Percentiles rank a stretch among this genome's conserved stretches.
These are phyloP conservation scores for Xenopus laevis DNA, from an alignment of 2,113 vertebrate genomes.

Conservation along the genomic window DNA sequence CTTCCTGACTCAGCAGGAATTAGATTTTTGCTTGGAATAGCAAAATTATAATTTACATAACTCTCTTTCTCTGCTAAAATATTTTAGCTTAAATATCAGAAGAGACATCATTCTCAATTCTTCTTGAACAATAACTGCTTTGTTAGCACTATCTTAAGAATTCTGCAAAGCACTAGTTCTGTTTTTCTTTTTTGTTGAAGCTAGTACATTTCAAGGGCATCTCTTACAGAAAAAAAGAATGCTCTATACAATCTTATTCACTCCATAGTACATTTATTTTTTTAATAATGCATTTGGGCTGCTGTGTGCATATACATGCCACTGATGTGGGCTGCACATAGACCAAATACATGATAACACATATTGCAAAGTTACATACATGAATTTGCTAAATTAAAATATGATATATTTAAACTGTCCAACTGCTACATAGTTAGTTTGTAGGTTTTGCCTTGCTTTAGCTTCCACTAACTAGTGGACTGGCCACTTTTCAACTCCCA, in stretches of 20 bases:
- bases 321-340: no score
- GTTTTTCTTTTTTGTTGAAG: conserved; percentile 12
- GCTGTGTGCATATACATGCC: no score
- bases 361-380: no score
- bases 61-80: conserved; percentile 64
- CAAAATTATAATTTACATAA: conserved; percentile 75
- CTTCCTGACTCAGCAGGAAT: conserved; percentile 72
- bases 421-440: no score
- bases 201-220: conserved; percentile 35
- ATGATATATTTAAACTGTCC: no score
- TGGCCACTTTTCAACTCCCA: no score
- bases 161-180: conserved; percentile 12
- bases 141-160: conserved; percentile 33
- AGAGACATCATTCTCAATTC: conserved; percentile 65
- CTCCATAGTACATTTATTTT: neutral
- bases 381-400: no score
- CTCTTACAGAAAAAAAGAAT: neutral
- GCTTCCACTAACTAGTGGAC: no score
- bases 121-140: conserved; percentile 35
- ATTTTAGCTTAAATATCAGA: conserved; percentile 68
- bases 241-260: neutral
- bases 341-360: no score
- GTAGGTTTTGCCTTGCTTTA: no score
- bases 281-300: neutral
- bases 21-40: conserved; percentile 69